These are phyloP conservation scores for Periparus ater DNA, from an alignment of 2,797 vertebrate genomes.

Conservation along the genomic window DNA sequence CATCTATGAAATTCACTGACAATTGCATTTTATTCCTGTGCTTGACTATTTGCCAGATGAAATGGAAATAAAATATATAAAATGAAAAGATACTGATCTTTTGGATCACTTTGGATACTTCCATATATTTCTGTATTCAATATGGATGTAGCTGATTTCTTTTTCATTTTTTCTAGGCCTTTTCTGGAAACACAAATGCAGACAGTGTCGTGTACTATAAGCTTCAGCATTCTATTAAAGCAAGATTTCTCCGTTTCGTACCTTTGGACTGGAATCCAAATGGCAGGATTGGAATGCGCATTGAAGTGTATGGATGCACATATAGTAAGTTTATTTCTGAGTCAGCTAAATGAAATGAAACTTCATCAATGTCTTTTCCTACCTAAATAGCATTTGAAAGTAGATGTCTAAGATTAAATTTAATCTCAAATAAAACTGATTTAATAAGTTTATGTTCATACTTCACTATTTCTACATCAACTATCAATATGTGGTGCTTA, in stretches of 20 bases:
- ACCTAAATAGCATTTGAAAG: neutral
- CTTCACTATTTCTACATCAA: neutral
- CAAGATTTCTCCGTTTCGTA: slow-evolving; percentile 86
- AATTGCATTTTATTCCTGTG: neutral
- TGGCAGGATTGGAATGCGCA: slow-evolving; percentile 90
- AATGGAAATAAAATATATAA: neutral
- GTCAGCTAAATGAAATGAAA: neutral
- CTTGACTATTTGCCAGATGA: neutral
- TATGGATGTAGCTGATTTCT: neutral
- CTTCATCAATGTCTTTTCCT: neutral
- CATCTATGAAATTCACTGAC: neutral
- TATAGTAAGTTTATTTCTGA: slow-evolving; percentile 83
- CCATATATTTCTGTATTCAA: neutral
- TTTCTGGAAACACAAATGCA: slow-evolving; percentile 91
- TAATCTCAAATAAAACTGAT: neutral
- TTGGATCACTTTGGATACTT: neutral
- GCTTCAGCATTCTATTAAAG: slow-evolving; percentile 86
- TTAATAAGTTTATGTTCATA: neutral
- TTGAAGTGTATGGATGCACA: slow-evolving; percentile 89
- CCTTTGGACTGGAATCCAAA: slow-evolving; percentile 90
- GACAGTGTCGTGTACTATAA: slow-evolving; percentile 90
- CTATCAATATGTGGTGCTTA: neutral
- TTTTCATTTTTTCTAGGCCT: slow-evolving; percentile 78
- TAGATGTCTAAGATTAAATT: neutral
- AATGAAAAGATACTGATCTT: neutral